A percentile compares a stretch with the other conserved stretches of the same genome.
Evolutionary conservation across 2,797 vertebrate species (phyloP).

Genomic region (Enteromius fasciolatus): DNA sequence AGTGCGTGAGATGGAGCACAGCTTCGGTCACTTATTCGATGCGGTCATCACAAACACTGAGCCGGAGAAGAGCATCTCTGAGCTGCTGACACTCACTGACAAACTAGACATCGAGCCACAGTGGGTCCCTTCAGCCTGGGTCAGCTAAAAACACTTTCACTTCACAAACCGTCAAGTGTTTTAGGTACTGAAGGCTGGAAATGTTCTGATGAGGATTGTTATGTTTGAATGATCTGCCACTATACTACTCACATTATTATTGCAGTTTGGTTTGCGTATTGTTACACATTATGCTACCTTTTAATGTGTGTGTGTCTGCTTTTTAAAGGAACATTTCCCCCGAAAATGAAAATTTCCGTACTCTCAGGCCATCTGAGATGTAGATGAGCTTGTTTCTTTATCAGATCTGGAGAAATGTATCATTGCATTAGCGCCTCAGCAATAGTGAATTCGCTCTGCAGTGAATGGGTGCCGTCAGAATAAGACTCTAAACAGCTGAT

Average conservation of each 20-base stretch:
- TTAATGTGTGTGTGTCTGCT: neutral
- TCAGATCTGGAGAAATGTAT: neutral
- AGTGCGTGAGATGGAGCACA: constrained; percentile 94
- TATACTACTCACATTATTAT: neutral
- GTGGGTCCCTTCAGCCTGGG: constrained; percentile 95
- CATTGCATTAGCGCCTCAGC: neutral
- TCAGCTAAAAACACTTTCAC: constrained; percentile 74
- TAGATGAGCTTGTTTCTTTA: neutral
- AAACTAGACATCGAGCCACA: constrained; percentile 96
- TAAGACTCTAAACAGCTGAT: neutral
- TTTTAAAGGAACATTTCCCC: neutral
- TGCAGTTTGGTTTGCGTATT: neutral
- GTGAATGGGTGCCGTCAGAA: neutral
- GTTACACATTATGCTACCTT: neutral
- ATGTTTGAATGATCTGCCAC: neutral
- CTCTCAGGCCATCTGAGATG: neutral
- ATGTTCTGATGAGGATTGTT: neutral
- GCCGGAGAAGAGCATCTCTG: constrained; percentile 87
- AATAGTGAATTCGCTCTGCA: neutral
- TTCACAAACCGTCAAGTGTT: neutral
- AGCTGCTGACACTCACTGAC: constrained; percentile 88
- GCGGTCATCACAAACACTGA: constrained; percentile 89
- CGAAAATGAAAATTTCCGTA: neutral
- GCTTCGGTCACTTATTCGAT: constrained; percentile 91
- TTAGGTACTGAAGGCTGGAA: neutral